phyloP scores from a whole-genome alignment of 2,797 vertebrate genomes.

The Cuculus canorus region DNA sequence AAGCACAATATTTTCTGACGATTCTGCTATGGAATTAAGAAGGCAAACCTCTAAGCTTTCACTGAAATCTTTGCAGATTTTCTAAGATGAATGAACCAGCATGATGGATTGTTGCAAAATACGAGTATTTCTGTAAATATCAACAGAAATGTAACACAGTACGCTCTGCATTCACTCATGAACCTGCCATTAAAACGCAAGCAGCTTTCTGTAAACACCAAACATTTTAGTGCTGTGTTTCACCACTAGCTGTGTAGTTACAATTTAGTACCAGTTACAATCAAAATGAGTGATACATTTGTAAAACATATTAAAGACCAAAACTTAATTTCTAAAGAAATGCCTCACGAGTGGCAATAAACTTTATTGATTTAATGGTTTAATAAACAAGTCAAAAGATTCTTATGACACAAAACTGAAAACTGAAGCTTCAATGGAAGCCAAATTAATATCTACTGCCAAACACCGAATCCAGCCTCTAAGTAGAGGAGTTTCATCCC shows the following conservation, averaged over 20 bases:
- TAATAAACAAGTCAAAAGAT: background rate
- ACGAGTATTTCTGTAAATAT: background rate
- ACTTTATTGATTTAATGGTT: background rate
- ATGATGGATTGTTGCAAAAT: background rate
- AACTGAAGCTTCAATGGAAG: background rate
- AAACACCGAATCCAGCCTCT: background rate
- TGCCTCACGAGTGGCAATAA: background rate
- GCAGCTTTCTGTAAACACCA: background rate
- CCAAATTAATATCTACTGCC: background rate
- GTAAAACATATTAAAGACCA: background rate
- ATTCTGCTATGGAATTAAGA: background rate
- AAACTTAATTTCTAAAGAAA: background rate
- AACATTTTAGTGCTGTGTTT: background rate
- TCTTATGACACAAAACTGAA: background rate
- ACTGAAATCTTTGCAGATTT: background rate
- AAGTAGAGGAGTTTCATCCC: background rate
- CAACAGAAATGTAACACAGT: background rate
- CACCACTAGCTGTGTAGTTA: background rate
- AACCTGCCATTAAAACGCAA: background rate
- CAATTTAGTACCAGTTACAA: background rate
- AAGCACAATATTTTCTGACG: background rate
- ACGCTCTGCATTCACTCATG: background rate
- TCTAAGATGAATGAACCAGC: background rate
- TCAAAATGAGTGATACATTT: background rate
- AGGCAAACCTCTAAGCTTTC: background rate